These are phyloP conservation scores for Nasonia vitripennis DNA, from an alignment of 1,140 invertebrate species.

Conservation along the genomic window DNA sequence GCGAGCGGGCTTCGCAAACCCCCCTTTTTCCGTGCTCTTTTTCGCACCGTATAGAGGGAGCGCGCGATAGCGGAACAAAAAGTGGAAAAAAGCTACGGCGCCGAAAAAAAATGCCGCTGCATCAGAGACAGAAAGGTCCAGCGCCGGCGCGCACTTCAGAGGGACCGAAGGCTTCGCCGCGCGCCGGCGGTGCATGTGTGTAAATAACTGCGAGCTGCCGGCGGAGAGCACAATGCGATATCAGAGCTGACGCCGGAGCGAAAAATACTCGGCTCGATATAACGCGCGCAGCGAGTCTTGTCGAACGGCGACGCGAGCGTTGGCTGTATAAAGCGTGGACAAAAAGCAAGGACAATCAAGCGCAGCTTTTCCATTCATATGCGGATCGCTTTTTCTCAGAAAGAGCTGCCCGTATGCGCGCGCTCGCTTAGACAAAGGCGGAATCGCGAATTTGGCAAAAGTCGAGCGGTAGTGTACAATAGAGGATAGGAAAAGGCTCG, in stretches of 20 bases:
- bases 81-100: background rate
- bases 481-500: background rate
- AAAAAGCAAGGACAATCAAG: no score
- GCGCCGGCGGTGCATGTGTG: background rate
- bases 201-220: constrained; percentile 17
- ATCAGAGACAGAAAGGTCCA: no score
- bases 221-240: constrained; percentile 28
- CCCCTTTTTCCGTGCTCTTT: no score
- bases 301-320: background rate
- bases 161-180: background rate
- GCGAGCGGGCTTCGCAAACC: no score
- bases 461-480: background rate
- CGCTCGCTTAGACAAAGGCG: background rate
- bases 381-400: no score
- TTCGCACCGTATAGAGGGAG: no score
- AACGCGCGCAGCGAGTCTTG: no score
- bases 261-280: background rate
- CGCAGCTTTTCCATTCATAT: no score
- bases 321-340: background rate
- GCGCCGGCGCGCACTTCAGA: background rate
- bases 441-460: constrained; percentile 33
- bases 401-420: no score
- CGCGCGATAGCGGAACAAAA: no score
- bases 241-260: background rate
- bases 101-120: no score